Evolutionary conservation across 2,113 vertebrate genomes (phyloP), one percentile per base, ranked within the genome.

Genomic region (Amblyornis subalaris): DNA sequence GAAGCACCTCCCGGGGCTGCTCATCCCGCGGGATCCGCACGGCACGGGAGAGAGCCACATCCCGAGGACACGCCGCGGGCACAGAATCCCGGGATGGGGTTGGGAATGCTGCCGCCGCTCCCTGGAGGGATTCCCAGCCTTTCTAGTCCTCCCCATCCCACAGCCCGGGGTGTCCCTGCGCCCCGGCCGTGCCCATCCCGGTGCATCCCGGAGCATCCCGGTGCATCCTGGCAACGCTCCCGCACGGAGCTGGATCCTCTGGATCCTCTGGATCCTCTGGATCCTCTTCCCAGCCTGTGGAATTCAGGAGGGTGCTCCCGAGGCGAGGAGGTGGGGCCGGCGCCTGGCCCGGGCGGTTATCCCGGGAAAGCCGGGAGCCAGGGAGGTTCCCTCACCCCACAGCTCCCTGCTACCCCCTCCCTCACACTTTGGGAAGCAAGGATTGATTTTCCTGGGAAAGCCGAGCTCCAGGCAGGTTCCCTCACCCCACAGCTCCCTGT

Each of bases 81-180:
- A 50, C 2, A 35, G 69, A n/a, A 87, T 85, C 36, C 20, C 16
- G 2, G 83, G 55, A 65, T 42, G 31, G 65, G 65, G 48, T 8
- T 1, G 4, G 4, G 23, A 64, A 25, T 76, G 65, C 36, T 51
- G 45, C 29, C 22, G 10, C 55, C 54, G 17, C 51, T 64, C 16
- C 45, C 22, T 2, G 2, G 6, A 1, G 4, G 29, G 8, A 44
- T 1, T 12, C 58, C 51, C 5, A 2, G 14, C 12, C 22, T 53
- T 3, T 0, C 19, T 15, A 5, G 50, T 21, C 9, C 31, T 54
- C n/a, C 55, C 53, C 40, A 55, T 10, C 65, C 45, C 2, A 53
- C 36, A 38, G 36, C 22, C 47, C 22, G 47, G 45, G 45, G 18
- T 21, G 19, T 47, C 45, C 45, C 45, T 47, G 45, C 20, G 45